Base-by-base conservation (phyloP, 2,888 invertebrate species). In the Ichneumoninae sp. region DNA sequence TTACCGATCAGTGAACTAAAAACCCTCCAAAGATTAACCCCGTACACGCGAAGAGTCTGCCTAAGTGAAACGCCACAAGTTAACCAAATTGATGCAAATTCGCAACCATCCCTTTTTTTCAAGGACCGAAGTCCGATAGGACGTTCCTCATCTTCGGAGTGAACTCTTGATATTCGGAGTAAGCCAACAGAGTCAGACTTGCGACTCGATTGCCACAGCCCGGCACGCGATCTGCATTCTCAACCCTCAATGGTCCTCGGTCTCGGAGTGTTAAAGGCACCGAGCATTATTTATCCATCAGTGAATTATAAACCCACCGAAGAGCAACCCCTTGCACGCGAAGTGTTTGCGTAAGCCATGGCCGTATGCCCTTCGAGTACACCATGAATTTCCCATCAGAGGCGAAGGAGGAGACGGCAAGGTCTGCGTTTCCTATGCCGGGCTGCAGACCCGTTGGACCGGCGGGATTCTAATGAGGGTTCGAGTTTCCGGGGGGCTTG, bases 371-470 rank as follows among this genome's bases (percentile, higher is more conserved):
- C 10, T 47, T 47, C 44, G 44, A 47, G 44, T 47, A 54, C 52
- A 54, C 52, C 52, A 54, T 54, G 52, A 54, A 54, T 19, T 19
- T 54, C 52, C 52, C 52, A 54, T 54, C 52, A 54, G 52, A 54
- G 19, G 52, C 19, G 52, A 54, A 8, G 52, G 52, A 54, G n/a
- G 6, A 54, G n/a, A 54, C 52, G 52, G 19, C 19, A 19, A 8
- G 19, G 19, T 19, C 19, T 19, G 19, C n/a, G 52, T 54, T 54
- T 19, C 52, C 19, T 54, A 19, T 19, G 52, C 52, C 52, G 52
- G 19, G 52, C 52, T 54, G 19, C 52, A 5, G 19, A 19, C 52
- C 19, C 52, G 52, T 54, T 54, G 19, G 52, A 54, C 52, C 19
- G 19, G 6, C 52, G 52, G 19, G n/a, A 7, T 54, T 19, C 52